Evolutionary conservation across 2,797 vertebrate species (phyloP).

Genomic region (Streptopelia turtur): DNA sequence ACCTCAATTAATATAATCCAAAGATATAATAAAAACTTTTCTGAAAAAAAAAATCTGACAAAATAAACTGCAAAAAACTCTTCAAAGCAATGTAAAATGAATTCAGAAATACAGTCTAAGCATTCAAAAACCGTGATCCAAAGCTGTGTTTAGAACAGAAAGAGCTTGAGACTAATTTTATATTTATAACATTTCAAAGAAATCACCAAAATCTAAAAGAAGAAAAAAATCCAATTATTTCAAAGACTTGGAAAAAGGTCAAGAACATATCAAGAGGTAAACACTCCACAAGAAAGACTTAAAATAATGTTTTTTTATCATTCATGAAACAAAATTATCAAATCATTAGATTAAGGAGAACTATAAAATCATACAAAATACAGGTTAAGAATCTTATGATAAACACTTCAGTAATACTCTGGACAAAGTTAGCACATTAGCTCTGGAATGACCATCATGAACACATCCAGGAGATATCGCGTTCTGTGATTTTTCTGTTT

Average conservation of each 20-base stretch:
- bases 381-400: background rate
- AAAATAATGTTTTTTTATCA: background rate
- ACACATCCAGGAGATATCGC: background rate
- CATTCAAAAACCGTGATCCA: background rate
- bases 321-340: background rate
- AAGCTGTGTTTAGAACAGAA: background rate
- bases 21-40: background rate
- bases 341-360: background rate
- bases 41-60: background rate
- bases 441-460: background rate
- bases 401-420: background rate
- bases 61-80: background rate
- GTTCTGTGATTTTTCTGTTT: background rate
- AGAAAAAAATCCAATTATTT: background rate
- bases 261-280: background rate
- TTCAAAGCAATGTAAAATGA: background rate
- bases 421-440: background rate
- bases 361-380: background rate
- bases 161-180: background rate
- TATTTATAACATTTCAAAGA: background rate
- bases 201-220: background rate
- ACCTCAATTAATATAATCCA: background rate
- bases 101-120: background rate
- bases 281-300: background rate
- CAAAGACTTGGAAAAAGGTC: background rate